These are phyloP conservation scores for Chiloscyllium punctatum DNA, from an alignment of 2,797 vertebrate genomes.

Conservation along the genomic window DNA sequence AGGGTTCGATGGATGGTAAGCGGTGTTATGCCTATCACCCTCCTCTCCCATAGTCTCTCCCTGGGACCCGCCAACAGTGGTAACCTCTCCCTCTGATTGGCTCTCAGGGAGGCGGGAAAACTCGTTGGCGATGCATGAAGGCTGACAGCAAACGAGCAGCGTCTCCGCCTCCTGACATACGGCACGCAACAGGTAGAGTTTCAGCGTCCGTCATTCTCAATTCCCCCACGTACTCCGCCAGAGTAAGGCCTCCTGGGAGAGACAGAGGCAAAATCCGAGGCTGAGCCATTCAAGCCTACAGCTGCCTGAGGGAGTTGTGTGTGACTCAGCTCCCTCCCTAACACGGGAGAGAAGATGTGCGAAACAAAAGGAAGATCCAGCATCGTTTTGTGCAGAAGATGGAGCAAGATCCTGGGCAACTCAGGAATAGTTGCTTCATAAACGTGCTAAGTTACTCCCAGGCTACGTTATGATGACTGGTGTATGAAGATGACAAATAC, in stretches of 20 bases:
- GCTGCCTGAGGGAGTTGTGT: no score
- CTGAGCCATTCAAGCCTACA: background rate
- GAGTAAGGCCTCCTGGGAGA: background rate
- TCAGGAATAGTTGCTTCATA: background rate
- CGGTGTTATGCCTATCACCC: no score
- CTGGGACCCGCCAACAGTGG: no score
- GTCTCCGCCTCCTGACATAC: background rate
- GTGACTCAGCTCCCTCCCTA: no score
- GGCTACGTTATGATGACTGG: no score
- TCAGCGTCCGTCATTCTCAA: background rate
- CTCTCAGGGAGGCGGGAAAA: no score
- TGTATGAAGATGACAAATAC: background rate
- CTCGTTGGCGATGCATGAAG: background rate
- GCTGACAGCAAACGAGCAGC: background rate
- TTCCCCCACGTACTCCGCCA: background rate
- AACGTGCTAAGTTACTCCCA: background rate
- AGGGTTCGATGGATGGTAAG: no score
- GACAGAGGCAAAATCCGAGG: background rate
- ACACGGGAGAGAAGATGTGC: background rate
- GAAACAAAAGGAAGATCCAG: background rate
- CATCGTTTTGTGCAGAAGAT: background rate
- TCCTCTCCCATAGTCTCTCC: background rate
- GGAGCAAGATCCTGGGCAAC: background rate
- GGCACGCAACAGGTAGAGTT: background rate
- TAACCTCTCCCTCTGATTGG: no score